Base-by-base conservation (phyloP, 2,888 invertebrate species). In the Clivina fossor region DNA sequence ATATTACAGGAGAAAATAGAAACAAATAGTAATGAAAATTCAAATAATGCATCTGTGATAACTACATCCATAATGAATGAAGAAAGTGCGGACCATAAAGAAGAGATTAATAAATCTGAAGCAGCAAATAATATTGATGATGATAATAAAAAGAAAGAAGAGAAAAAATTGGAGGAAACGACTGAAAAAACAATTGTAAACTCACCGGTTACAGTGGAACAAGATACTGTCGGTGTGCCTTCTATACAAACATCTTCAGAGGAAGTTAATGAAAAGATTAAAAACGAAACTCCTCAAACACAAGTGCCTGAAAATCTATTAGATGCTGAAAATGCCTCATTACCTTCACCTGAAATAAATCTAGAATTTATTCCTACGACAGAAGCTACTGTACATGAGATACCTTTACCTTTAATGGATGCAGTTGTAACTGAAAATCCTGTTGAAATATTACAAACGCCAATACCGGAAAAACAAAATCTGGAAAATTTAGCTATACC, bases 221-320 rank as follows among this genome's bases (percentile, higher is more conserved):
- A n/a, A n/a, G n/a, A n/a, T n/a, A n/a, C n/a, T n/a, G n/a, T n/a
- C n/a, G n/a, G n/a, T n/a, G n/a, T n/a, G n/a, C n/a, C n/a, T n/a
- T n/a, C 18, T 18, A 20, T 40, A 19, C 20, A 9, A 20, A 40
- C 19, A 18, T 3, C 11, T 16, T 20, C 40, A 9, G 40, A 16
- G 2, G 40, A 40, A 7, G 40, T 40, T 16, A 16, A 30, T 15
- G 26, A 35, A 32, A n/a, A 18, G 8, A 11, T 20, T 9, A 9
- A 40, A 19, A 18, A 11, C 4, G 40, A 20, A 20, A 30, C 30
- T 11, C 13, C 40, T 38, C 2, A 37, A 16, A 43, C 20, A 24
- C 44, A 53, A 53, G 44, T 53, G 53, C 53, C 53, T 51, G 51
- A 43, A 32, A 43, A 32, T 43, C 11, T 15, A 18, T 33, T 32